Base-by-base conservation (phyloP, 2,797 vertebrate genomes). In the Enteromius anoplus region DNA sequence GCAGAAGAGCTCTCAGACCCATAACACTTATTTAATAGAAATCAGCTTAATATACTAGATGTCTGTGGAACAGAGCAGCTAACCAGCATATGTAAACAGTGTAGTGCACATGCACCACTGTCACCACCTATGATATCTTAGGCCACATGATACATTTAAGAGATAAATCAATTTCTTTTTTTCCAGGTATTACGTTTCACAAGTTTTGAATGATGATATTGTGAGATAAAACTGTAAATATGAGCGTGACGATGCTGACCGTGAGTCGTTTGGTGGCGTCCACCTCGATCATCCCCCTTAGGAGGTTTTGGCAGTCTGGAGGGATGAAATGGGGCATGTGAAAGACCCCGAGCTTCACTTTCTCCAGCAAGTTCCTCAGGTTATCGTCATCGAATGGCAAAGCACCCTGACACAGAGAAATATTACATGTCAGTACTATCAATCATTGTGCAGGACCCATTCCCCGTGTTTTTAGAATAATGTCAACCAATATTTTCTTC, bases 311-410 rank as follows among this genome's bases (percentile, higher is more conserved):
- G 94, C 98, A 99, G 92, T 99, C 98, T 0, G 98, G 98, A 17
- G 98, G 98, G 91, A 99, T 99, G 89, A 99, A 99, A 93, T 99
- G 98, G 21, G 98, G 98, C 98, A 99, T 99, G 94, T 99, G 98
- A 94, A 99, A 99, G 86, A 99, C 97, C 66, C 98, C 98, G 84
- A 98, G 92, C 92, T 99, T 99, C 92, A 99, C 98, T 91, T 99
- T 99, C 94, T 99, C 98, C 92, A 99, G 91, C 86, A 99, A 94
- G 82, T 99, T 98, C 94, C 98, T 94, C 93, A 99, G 92, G 94
- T 99, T 99, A 94, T 99, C 98, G 0, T 99, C 98, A 55, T 99
- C 98, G 0, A 98, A 98, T 21, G 97, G 97, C 89, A 98, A 93
- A 23, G 97, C 97, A 53, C 97, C 97, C 97, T 98, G 89, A 81